These are phyloP conservation scores for Papilio aristodemus DNA, from an alignment of 1,140 invertebrate species.

Conservation along the genomic window DNA sequence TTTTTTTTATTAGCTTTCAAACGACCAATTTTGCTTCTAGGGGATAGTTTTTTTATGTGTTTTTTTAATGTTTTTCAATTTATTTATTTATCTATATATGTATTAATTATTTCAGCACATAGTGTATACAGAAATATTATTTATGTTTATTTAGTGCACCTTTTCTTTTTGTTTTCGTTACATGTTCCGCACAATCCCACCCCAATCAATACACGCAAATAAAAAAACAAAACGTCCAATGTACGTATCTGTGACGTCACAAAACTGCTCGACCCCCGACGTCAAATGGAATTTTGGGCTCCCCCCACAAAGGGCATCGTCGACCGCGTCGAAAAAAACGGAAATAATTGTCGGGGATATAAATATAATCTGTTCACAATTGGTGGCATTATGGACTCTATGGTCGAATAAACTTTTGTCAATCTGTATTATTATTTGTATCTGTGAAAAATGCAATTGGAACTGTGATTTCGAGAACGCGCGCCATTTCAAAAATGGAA, in stretches of 20 bases:
- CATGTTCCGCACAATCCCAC: constrained; percentile 78
- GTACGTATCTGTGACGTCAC: constrained; percentile 51
- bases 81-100: constrained; percentile 40
- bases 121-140: constrained; percentile 48
- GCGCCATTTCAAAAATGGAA: constrained; percentile 42
- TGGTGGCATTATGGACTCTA: constrained; percentile 48
- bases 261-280: constrained; percentile 46
- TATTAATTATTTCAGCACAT: constrained; percentile 46
- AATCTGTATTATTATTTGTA: constrained; percentile 39
- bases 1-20: not conserved
- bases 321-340: constrained; percentile 78
- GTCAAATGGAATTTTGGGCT: constrained; percentile 69
- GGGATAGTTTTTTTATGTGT: no score
- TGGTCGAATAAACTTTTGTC: constrained; percentile 37
- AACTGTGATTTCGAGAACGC: constrained; percentile 62
- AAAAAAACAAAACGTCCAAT: constrained; percentile 54
- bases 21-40: not conserved
- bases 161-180: constrained; percentile 80
- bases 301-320: constrained; percentile 77
- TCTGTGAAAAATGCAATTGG: constrained; percentile 62
- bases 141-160: constrained; percentile 79
- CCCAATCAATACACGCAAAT: constrained; percentile 47
- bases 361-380: constrained; percentile 35
- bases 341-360: constrained; percentile 58
- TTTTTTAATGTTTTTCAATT: not conserved